Conservation (phyloP, 2,113 vertebrate species). For the Pelodiscus sinensis region DNA sequence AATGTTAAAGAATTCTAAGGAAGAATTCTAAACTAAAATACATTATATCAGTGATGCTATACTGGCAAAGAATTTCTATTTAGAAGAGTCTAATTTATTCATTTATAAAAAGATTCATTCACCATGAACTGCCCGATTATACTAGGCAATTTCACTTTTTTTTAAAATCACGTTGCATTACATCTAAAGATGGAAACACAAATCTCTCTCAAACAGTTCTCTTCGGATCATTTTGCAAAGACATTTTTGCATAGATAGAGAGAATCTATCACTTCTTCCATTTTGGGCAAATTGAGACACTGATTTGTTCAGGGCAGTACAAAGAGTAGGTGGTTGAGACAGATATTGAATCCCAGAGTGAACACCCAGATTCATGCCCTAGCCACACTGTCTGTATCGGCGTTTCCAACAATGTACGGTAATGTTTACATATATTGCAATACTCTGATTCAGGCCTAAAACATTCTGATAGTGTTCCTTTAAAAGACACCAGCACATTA, state of each 20-base stretch:
- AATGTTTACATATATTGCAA: background rate
- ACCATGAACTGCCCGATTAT: background rate
- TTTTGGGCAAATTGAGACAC: background rate
- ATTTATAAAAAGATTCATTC: background rate
- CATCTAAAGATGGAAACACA: background rate
- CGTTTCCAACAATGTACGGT: background rate
- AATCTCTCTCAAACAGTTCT: background rate
- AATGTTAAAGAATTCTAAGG: background rate
- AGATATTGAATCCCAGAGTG: background rate
- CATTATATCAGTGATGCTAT: background rate
- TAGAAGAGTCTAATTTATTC: background rate
- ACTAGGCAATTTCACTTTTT: background rate
- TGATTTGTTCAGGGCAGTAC: background rate
- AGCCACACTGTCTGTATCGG: background rate
- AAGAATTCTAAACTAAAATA: background rate
- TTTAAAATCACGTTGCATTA: background rate
- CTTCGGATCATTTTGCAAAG: background rate
- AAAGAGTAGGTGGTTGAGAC: background rate
- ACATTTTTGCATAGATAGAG: background rate
- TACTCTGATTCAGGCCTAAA: background rate
- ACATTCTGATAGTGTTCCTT: background rate
- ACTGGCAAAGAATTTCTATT: background rate
- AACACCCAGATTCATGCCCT: background rate
- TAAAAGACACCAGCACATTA: background rate
- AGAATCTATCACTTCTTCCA: background rate